Conservation (phyloP, 1,140 invertebrate genomes). For the Macrocentrus cingulum region DNA sequence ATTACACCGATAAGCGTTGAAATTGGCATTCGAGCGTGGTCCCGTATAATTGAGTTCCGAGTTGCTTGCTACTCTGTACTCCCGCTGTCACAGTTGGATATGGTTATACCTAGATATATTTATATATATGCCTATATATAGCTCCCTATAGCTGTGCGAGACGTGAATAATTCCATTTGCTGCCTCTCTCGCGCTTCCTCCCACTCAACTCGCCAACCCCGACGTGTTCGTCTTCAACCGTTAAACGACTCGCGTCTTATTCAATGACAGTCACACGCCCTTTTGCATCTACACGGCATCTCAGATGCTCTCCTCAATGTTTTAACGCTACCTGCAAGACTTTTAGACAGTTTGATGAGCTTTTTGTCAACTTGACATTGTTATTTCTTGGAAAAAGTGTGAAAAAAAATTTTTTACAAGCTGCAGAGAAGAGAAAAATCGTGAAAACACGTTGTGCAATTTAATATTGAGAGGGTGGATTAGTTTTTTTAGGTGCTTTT, state of each 20-base stretch:
- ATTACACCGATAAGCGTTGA: conserved; percentile 36
- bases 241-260: background rate
- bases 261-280: background rate
- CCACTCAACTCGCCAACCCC: background rate
- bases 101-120: too few species aligned
- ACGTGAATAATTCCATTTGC: conserved; percentile 50
- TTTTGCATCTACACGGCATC: too few species aligned
- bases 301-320: too few species aligned
- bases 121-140: too few species aligned
- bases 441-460: too few species aligned
- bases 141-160: conserved; percentile 32
- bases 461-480: too few species aligned
- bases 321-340: too few species aligned
- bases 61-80: conserved; percentile 46
- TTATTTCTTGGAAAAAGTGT: too few species aligned
- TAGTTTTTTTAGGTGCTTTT: too few species aligned
- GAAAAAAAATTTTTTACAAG: too few species aligned
- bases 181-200: conserved; percentile 29
- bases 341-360: too few species aligned
- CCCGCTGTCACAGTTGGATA: conserved; percentile 7
- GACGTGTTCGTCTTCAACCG: background rate
- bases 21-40: conserved; percentile 33
- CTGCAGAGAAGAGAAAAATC: too few species aligned
- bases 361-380: background rate
- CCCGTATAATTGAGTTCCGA: conserved; percentile 50